These are phyloP conservation scores for Phoebastria nigripes DNA, from an alignment of 2,797 vertebrate species.

Conservation along the genomic window DNA sequence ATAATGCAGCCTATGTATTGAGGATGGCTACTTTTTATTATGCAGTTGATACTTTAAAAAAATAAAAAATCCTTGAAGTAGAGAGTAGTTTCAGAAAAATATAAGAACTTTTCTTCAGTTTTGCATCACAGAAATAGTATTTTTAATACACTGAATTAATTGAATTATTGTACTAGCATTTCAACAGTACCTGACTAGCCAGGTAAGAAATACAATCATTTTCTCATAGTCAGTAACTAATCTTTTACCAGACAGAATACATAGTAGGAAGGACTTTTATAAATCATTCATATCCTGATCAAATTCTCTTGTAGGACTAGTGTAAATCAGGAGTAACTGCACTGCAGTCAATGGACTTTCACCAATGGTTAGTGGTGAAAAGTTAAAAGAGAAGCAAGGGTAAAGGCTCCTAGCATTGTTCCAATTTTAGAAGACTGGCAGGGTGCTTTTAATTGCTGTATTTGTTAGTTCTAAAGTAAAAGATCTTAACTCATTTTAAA, in stretches of 20 bases:
- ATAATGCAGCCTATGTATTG: neutral
- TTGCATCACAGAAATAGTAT: neutral
- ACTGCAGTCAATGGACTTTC: constrained; percentile 25
- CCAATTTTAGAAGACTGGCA: neutral
- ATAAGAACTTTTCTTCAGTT: neutral
- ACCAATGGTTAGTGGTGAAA: neutral
- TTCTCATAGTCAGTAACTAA: neutral
- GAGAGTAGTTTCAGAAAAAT: constrained; percentile 40
- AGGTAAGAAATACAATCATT: neutral
- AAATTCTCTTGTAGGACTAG: neutral
- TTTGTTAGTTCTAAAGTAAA: constrained; percentile 18
- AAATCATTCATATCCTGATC: neutral
- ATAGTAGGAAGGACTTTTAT: neutral
- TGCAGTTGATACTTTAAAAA: neutral
- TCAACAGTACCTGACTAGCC: neutral
- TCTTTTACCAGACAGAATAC: neutral
- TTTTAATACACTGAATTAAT: neutral
- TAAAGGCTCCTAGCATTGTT: neutral
- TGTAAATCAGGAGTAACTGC: constrained; percentile 32
- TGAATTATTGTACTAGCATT: neutral
- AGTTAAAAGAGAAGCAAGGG: neutral
- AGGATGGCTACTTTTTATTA: neutral
- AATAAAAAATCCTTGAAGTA: neutral
- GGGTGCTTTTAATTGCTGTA: neutral
- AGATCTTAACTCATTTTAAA: neutral